Conservation (phyloP, 2,113 vertebrate species). For the Sigmodon hispidus region DNA sequence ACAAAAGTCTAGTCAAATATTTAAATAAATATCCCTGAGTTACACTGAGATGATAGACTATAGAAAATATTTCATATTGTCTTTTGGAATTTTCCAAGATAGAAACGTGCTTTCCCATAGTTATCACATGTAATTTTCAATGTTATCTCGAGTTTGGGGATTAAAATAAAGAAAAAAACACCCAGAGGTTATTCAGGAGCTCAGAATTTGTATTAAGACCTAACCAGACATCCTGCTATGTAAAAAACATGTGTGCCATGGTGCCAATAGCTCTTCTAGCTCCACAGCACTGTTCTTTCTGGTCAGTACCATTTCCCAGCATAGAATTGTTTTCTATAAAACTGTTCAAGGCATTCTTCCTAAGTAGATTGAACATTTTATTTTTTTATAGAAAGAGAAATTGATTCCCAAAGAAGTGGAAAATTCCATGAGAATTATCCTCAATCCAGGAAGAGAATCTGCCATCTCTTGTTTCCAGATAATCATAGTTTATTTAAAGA, state of each 20-base stretch:
- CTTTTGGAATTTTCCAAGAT: constrained; percentile 66
- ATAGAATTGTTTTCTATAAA: neutral
- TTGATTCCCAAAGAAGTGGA: neutral
- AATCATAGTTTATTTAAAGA: neutral
- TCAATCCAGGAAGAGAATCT: neutral
- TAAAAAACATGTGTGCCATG: neutral
- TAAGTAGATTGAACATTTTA: neutral
- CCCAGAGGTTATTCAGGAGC: neutral
- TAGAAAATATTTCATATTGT: constrained; percentile 61
- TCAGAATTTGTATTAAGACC: neutral
- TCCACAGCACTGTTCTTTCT: neutral
- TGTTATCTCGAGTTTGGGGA: constrained; percentile 18
- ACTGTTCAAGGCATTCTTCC: neutral
- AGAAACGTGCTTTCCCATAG: constrained; percentile 65
- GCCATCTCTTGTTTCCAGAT: neutral
- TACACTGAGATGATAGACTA: constrained; percentile 42
- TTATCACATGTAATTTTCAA: constrained; percentile 52
- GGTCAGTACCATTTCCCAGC: neutral
- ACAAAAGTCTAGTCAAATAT: constrained; percentile 42
- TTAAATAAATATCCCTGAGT: constrained; percentile 60
- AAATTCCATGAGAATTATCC: neutral
- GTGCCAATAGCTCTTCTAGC: neutral
- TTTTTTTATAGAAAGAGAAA: neutral
- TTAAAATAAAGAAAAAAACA: constrained; percentile 55
- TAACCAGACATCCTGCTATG: neutral